Evolutionary conservation across 2,113 vertebrate genomes (phyloP), one percentile per base, ranked within the genome.

Genomic region (Seriola dumerili): DNA sequence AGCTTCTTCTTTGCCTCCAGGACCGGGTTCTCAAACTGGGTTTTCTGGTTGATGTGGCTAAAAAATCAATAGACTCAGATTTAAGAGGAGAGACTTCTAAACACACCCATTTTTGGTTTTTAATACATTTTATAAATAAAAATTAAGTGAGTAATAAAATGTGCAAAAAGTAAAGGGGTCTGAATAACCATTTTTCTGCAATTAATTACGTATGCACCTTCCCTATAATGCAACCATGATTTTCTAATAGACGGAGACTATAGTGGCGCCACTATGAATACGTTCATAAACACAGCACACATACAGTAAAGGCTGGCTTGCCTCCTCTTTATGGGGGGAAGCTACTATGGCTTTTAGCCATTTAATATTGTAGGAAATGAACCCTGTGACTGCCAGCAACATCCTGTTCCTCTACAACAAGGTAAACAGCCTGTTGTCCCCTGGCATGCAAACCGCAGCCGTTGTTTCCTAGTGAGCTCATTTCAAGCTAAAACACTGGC

Each of bases 21-120:
- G 63, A 99, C 98, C 0, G 98, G 98, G 85, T 99, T 99, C 95
- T 99, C 98, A 95, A 99, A 99, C 88, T 99, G 98, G 58, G 98
- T 99, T 96, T 97, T 99, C 96, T 99, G 98, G 94, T 99, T 99
- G 88, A 99, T 98, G 65, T 99, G 98, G 80, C 93, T 94, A 79
- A 81, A 88, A 86, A 21, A 85, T 4, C 82, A 68, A 88, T 40
- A 84, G 42, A 50, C 34, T 72, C 11, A 42, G 40, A 70, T 72
- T 82, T 48, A 65, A 66, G n/a, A 79, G 32, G 57, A 84, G 29
- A 52, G 9, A 81, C 34, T 34, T 38, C 3, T 16, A 72, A 58
- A 23, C 21, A 55, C 52, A 55, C 19, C 9, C 19, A 10, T 29
- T 8, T 38, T 38, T 38, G 38, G 0, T 38, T 38, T 38, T 38